Evolutionary conservation across 2,797 vertebrate genomes (phyloP).

Genomic region (Falco naumanni): DNA sequence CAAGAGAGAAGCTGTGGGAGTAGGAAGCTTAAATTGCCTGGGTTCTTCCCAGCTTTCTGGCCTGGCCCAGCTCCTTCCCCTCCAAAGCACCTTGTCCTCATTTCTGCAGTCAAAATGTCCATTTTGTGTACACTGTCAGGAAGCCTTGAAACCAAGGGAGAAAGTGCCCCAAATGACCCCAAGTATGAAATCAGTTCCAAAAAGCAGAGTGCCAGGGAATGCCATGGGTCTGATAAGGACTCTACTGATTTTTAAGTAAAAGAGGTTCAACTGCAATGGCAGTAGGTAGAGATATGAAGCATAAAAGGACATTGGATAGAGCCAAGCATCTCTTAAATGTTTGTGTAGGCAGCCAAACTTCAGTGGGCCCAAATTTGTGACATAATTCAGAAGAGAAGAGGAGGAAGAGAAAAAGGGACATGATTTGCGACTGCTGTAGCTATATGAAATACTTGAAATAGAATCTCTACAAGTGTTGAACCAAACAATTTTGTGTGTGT

Average conservation of each 20-base stretch:
- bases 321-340: neutral
- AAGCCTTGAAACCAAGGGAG: neutral
- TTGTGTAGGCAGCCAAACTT: neutral
- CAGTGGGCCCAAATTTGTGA: neutral
- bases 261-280: neutral
- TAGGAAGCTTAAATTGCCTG: constrained; percentile 4
- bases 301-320: neutral
- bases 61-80: neutral
- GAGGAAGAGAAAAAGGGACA: neutral
- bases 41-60: constrained; percentile 8
- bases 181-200: neutral
- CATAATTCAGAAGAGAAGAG: neutral
- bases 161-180: neutral
- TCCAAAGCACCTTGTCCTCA: neutral
- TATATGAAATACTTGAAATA: neutral
- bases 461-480: neutral
- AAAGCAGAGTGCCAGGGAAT: neutral
- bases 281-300: neutral
- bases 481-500: neutral
- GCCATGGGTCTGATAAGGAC: neutral
- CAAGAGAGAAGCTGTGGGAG: constrained; percentile 25
- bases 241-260: neutral
- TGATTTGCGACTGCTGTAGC: neutral
- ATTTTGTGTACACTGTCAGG: neutral
- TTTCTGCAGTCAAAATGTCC: neutral